Base-by-base conservation (phyloP, 2,888 invertebrate species). In the Idaea dimidiata region DNA sequence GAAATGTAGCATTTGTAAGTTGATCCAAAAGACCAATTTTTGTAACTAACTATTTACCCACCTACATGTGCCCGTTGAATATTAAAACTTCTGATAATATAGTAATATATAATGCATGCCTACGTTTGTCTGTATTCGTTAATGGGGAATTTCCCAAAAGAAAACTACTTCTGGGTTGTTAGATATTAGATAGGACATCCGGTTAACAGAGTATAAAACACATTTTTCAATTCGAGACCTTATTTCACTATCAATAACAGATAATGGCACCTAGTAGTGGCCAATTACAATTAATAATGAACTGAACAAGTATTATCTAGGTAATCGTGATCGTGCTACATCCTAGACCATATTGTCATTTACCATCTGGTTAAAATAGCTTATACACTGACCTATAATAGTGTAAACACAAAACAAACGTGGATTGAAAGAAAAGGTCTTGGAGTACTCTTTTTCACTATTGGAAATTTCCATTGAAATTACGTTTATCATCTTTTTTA, bases 21-120 rank as follows among this genome's bases (percentile, higher is more conserved):
- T 66, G 64, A 69, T 73, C 68, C 68, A 65, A 67, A 67, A 69
- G 77, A 76, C 77, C 76, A 77, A 78, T 78, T 77, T 78, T 79
- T 72, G 73, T 76, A 77, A 63, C 73, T 66, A 65, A 63, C 73
- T 66, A 66, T 74, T 68, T 76, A 72, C 67, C 61, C 60, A 16
- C 61, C 59, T 60, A 57, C 24, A 24, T 3, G 57, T 59, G 2
- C 43, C 43, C 7, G 33, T 33, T 33, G 7, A 33, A 33, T 33
- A 33, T 33, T 14, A 10, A 24, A 24, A 24, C 24, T 24, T 24
- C 24, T 24, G 8, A 43, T 8, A 43, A 14, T 8, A 43, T 43
- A 14, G 10, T 43, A 6, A 43, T 43, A 8, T 10, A 43, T 43
- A 14, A 43, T 62, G 33, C 59, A 61, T 59, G 59, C 53, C 17